These are phyloP conservation scores for Merluccius polli DNA, from an alignment of 2,797 vertebrate genomes.

Conservation along the genomic window DNA sequence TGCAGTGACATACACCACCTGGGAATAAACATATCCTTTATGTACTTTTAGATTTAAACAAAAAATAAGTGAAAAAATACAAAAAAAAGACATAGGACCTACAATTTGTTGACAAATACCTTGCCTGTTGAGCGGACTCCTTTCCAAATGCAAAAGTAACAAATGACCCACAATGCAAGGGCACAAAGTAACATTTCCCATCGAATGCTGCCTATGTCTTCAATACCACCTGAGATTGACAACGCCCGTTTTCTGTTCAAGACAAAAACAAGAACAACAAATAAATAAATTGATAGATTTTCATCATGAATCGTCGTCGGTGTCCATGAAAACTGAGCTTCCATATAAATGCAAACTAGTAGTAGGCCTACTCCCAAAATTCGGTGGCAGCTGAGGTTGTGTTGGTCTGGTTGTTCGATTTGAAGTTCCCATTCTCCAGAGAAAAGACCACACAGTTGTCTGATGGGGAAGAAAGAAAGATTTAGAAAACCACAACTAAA, in stretches of 20 bases:
- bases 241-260: conserved; percentile 62
- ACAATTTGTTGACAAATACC: conserved; percentile 36
- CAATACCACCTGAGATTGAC: conserved; percentile 67
- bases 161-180: conserved; percentile 58
- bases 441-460: conserved; percentile 61
- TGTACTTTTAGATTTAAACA: background rate
- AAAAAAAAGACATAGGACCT: background rate
- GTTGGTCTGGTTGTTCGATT: conserved; percentile 42
- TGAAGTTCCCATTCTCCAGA: conserved; percentile 41
- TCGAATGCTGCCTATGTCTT: conserved; percentile 65
- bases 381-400: conserved; percentile 64
- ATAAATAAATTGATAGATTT: background rate
- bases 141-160: conserved; percentile 77
- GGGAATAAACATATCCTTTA: conserved; percentile 2
- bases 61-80: background rate
- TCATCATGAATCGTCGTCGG: no score
- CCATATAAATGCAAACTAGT: background rate
- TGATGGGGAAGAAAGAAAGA: conserved; percentile 26
- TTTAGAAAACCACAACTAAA: background rate
- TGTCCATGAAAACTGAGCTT: no score
- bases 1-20: conserved; percentile 77
- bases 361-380: conserved; percentile 73
- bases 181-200: conserved; percentile 67
- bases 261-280: background rate
- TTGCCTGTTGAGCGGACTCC: conserved; percentile 74